Evolutionary conservation across 2,113 vertebrate genomes (phyloP).

Genomic region (Mesembrinibis cayennensis): DNA sequence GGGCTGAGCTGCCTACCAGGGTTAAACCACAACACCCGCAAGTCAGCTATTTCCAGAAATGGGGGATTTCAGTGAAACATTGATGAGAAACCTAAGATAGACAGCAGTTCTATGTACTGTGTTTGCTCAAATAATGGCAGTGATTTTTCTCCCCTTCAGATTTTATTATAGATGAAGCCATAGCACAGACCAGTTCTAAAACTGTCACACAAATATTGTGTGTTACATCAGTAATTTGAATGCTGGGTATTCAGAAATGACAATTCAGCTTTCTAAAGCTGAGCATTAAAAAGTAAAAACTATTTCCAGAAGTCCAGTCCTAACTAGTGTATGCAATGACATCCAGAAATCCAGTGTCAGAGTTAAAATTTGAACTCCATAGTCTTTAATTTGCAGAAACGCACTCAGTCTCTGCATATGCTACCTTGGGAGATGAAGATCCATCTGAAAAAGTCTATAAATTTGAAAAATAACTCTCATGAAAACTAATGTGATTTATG

Average conservation of each 20-base stretch:
- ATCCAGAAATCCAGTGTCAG: not conserved
- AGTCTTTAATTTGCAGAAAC: not conserved
- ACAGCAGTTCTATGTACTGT: not conserved
- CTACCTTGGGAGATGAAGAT: constrained; percentile 40
- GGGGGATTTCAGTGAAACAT: not conserved
- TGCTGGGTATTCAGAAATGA: not conserved
- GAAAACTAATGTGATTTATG: constrained; percentile 59
- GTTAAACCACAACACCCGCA: not conserved
- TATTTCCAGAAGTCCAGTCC: not conserved
- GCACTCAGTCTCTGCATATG: not conserved
- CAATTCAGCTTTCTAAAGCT: not conserved
- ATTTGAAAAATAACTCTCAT: constrained; percentile 59
- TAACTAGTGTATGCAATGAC: not conserved
- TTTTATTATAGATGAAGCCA: not conserved
- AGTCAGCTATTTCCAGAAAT: not conserved
- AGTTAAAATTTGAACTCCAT: not conserved
- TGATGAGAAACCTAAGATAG: not conserved
- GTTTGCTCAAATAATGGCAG: not conserved
- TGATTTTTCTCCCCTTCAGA: not conserved
- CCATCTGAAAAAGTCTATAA: constrained; percentile 45
- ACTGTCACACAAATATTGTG: not conserved
- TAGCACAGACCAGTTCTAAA: not conserved
- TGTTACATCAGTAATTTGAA: not conserved
- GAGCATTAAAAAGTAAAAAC: not conserved
- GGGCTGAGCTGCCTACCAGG: not conserved